These are phyloP conservation scores for Taeniopygia guttata DNA, from an alignment of 2,797 vertebrate genomes.

Conservation along the genomic window DNA sequence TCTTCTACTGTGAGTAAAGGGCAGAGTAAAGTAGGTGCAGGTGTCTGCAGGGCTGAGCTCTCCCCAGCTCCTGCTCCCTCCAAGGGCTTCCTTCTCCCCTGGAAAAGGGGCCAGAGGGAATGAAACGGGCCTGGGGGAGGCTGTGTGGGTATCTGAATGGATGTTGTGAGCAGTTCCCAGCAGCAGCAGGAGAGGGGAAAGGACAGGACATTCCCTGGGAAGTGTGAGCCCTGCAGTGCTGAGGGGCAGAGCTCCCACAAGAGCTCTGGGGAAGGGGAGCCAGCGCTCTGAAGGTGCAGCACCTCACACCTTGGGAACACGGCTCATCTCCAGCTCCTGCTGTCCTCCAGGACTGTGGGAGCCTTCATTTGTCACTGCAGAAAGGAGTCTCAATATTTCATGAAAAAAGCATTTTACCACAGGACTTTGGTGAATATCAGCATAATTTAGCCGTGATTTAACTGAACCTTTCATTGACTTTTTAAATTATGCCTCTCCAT, in stretches of 20 bases:
- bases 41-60: not conserved
- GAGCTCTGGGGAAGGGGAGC: not conserved
- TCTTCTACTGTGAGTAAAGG: fast-evolving
- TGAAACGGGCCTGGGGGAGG: not conserved
- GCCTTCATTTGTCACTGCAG: constrained; percentile 48
- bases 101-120: not conserved
- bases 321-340: not conserved
- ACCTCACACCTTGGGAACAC: not conserved
- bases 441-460: constrained; percentile 75
- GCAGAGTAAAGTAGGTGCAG: not conserved
- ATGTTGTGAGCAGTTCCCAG: not conserved
- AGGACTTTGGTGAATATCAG: constrained; percentile 62
- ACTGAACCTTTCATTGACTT: constrained; percentile 75
- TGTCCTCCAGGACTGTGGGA: not conserved
- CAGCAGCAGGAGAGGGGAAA: not conserved
- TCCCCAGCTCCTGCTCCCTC: not conserved
- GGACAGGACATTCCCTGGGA: not conserved
- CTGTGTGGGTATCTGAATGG: fast-evolving
- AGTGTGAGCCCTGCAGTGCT: not conserved
- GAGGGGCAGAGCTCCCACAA: not conserved
- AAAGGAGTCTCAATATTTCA: constrained; percentile 74
- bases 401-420: constrained; percentile 60
- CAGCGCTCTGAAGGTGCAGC: not conserved
- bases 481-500: constrained; percentile 73
- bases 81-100: not conserved